Conservation (phyloP, 2,797 vertebrate species). For the Limosa lapponica region DNA sequence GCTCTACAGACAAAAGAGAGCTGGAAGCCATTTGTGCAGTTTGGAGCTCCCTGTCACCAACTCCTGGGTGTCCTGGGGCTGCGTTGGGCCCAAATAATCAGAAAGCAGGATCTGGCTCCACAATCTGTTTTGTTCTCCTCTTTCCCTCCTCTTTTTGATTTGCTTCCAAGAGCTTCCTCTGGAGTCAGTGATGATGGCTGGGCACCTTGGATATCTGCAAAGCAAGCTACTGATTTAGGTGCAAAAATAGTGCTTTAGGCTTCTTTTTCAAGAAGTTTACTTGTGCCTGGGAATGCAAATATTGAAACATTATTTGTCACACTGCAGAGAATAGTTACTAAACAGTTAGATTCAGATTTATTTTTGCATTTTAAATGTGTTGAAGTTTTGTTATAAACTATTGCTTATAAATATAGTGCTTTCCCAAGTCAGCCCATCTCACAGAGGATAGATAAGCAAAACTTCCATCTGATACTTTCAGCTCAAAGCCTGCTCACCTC, state of each 20-base stretch:
- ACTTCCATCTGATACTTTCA: background rate
- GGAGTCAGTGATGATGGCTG: background rate
- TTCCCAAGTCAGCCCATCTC: background rate
- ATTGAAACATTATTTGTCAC: conserved; percentile 32
- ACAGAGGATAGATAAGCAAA: background rate
- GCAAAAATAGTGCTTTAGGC: conserved; percentile 40
- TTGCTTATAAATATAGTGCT: background rate
- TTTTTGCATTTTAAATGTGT: background rate
- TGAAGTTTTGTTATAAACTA: background rate
- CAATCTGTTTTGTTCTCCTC: conserved; percentile 12
- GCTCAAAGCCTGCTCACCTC: background rate
- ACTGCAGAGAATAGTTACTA: background rate
- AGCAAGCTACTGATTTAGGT: background rate
- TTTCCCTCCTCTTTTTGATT: background rate
- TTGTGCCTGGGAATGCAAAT: conserved; percentile 12
- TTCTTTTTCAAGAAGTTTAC: conserved; percentile 3
- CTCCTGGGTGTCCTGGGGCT: background rate
- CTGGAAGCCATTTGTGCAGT: background rate
- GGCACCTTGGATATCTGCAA: background rate
- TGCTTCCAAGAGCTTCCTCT: conserved; percentile 27
- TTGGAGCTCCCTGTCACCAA: background rate
- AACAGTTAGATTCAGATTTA: background rate
- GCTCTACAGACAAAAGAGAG: background rate
- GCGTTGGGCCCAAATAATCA: background rate
- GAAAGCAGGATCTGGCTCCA: conserved; percentile 2